phyloP scores from a whole-genome alignment of 2,113 vertebrate genomes.

The Sylvilagus bachmani region DNA sequence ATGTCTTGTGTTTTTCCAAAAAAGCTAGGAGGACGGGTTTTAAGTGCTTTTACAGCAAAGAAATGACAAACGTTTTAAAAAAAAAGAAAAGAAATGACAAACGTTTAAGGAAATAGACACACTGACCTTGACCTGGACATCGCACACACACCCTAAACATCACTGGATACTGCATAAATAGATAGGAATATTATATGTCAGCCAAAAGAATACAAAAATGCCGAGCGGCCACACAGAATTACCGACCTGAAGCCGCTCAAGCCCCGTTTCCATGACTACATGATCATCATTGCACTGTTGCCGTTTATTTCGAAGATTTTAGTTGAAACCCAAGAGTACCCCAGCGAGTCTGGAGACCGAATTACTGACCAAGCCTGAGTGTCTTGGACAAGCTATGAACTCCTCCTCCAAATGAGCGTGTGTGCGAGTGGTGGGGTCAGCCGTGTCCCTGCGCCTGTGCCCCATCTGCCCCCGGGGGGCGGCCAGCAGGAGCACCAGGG shows the following conservation, averaged over 20 bases:
- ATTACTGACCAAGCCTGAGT: background rate
- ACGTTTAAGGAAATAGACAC: no score
- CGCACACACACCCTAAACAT: no score
- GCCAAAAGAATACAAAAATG: background rate
- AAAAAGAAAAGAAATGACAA: no score
- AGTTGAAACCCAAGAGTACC: background rate
- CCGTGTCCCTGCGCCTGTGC: no score
- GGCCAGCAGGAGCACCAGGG: no score
- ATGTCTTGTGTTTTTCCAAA: no score
- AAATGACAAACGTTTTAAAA: no score
- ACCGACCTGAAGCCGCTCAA: background rate
- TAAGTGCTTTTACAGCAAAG: no score
- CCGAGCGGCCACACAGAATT: background rate
- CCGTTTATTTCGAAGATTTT: background rate
- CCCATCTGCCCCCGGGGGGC: background rate
- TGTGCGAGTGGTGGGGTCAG: accelerated
- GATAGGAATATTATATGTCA: no score
- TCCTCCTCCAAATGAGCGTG: background rate
- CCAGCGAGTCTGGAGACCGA: background rate
- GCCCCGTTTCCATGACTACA: background rate
- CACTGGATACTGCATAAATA: no score
- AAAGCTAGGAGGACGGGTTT: no score
- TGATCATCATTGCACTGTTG: background rate
- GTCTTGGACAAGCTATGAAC: background rate
- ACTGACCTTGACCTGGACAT: no score